Evolutionary conservation across 2,113 vertebrate genomes (phyloP), one percentile per base, ranked within the genome.

Genomic region (Malaclemys terrapin): DNA sequence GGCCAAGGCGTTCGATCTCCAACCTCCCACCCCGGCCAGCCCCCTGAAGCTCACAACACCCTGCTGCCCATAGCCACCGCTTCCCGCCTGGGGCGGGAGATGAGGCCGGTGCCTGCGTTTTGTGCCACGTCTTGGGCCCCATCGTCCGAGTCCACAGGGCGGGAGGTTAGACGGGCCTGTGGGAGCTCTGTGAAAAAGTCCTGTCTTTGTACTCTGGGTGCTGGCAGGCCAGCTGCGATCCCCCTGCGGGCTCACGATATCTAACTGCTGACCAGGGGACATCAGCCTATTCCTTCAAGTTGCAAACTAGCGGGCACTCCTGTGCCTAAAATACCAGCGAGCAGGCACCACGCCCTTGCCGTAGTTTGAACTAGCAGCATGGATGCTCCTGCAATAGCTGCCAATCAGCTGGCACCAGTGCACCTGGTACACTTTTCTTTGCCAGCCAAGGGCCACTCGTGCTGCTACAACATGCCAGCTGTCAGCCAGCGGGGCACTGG

Each of bases 11-110:
- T 84, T 10, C 47, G 17, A 29, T 69, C 57, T 47, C 42, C 45
- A 78, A 27, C 1, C 8, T 29, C 72, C 47, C 1, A 0, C 49
- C 5, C 20, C 0, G 0, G 20, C 2, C 24, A 6, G 45, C 2
- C 12, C 45, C 10, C 2, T 1, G 69, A 1, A 2, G 45, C 52
- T 76, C 87, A 65, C 53, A 38, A 75, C 27, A 76, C 53, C 59
- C 80, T 29, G 75, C 4, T 6, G 0, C 80, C 62, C 85, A 27
- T 57, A n/a, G 88, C 13, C 80, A 50, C 42, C 38, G 5, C 75
- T 1, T 0, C 2, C 65, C 2, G 20, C 56, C 54, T 47, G 20
- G 53, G 22, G 45, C 1, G 10, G 42, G 78, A 38, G 16, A 11
- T 25, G 75, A n/a, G 50, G 80, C 54, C 16, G 38, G 45, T 17